Evolutionary conservation across 2,888 invertebrate genomes (phyloP), one percentile per base, ranked within the genome.

Genomic region (Willowsia nigromaculata): DNA sequence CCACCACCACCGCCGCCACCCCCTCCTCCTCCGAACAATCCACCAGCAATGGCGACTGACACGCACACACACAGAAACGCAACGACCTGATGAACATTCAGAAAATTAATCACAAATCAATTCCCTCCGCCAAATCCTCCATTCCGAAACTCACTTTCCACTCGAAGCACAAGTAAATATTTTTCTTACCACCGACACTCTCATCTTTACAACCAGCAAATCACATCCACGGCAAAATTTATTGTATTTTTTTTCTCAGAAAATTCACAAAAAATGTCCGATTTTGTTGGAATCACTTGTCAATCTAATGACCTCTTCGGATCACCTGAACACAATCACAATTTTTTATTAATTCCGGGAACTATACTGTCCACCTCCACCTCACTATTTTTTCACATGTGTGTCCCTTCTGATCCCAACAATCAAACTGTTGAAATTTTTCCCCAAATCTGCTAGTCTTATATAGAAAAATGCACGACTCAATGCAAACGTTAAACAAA

Each of bases 401-500:
- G n/a, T 27, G 56, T 53, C 84, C 27, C 84, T 30, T 13, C 18
- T 56, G 74, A 74, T 71, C 53, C 71, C 84, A 71, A 27, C 25
- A n/a, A 25, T 56, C 37, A 30, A 33, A 71, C 84, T 84, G 84
- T 25, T 84, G 6, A 84, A 33, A 37, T 71, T 56, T n/a, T 84
- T 56, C 18, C 25, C 84, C 37, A 47, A 83, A 84, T 71, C 53
- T 56, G 22, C 25, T 33, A 84, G 59, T 33, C 71, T 84, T 84
- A 84, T 84, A 84, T 84, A 84, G 84, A 84, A 71, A 82, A 74
- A 22, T 74, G 68, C 18, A 37, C 40, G 37, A 68, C n/a, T 40
- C 22, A 1, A 40, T 15, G 15, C 7, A 65, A 6, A 3, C 13
- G 13, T 22, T 15, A 9, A 27, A 2, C 18, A 13, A 22, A 18